These are phyloP conservation scores for Epinephelus fuscoguttatus DNA, from an alignment of 2,113 vertebrate genomes.

Conservation along the genomic window DNA sequence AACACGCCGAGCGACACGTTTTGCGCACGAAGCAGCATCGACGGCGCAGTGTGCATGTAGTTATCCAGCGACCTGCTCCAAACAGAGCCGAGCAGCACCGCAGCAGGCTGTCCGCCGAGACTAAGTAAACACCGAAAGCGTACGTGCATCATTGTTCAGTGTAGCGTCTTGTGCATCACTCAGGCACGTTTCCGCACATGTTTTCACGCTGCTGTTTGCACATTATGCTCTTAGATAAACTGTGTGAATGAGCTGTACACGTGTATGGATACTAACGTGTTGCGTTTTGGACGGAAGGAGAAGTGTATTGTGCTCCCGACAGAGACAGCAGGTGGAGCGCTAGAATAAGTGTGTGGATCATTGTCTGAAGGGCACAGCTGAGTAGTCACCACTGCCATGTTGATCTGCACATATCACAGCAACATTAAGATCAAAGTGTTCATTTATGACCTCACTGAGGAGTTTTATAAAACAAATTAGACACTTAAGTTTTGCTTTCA, in stretches of 20 bases:
- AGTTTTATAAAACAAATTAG: not conserved
- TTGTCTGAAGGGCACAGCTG: constrained; percentile 52
- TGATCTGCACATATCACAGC: not conserved
- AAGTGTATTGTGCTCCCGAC: not conserved
- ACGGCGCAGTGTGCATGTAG: constrained; percentile 46
- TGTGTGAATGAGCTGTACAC: not conserved
- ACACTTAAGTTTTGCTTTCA: not conserved
- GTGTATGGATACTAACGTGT: constrained; percentile 44
- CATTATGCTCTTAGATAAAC: not conserved
- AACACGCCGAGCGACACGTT: constrained; percentile 62
- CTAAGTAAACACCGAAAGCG: constrained; percentile 70
- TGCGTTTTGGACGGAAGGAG: constrained; percentile 25
- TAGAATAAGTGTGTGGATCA: constrained; percentile 32
- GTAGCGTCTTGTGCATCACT: constrained; percentile 15
- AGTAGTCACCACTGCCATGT: constrained; percentile 39
- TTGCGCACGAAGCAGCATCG: constrained; percentile 39
- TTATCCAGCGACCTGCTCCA: constrained; percentile 33
- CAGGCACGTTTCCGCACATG: constrained; percentile 2
- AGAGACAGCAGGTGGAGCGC: constrained; percentile 76
- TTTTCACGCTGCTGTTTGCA: not conserved
- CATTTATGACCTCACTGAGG: not conserved
- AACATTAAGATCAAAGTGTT: not conserved
- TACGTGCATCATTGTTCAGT: constrained; percentile 69
- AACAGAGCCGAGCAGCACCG: constrained; percentile 35
- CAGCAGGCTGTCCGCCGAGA: constrained; percentile 64